A percentile compares a stretch with the other conserved stretches of the same genome.
Conservation (phyloP, 2,797 vertebrate genomes). For the Pitangus sulphuratus region DNA sequence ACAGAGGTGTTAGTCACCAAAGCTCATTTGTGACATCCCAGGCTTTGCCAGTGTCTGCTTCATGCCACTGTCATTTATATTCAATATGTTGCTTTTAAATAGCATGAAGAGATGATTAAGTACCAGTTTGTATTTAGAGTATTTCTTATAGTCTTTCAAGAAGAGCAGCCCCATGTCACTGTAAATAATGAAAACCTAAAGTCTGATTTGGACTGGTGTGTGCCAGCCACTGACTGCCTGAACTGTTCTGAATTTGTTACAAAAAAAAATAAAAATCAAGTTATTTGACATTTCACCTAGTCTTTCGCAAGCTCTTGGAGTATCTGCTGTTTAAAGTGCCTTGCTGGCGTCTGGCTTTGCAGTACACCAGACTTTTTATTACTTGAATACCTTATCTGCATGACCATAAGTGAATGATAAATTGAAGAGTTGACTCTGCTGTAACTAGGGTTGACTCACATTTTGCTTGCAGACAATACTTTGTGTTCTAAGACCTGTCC, state of each 20-base stretch:
- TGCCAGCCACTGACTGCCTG: not conserved
- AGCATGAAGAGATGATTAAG: not conserved
- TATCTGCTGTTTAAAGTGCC: not conserved
- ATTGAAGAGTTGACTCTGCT: conserved; percentile 1
- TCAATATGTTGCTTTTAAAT: not conserved
- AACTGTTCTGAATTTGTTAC: not conserved
- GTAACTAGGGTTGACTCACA: conserved; percentile 20
- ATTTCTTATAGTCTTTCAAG: not conserved
- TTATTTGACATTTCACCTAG: not conserved
- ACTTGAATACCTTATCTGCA: not conserved
- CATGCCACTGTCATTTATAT: not conserved
- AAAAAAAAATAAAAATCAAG: not conserved
- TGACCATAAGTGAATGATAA: conserved; percentile 8
- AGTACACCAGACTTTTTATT: conserved; percentile 14
- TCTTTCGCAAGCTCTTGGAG: not conserved
- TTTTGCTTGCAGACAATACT: conserved; percentile 10
- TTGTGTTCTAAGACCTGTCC: not conserved
- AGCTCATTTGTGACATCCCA: not conserved
- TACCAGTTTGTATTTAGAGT: not conserved
- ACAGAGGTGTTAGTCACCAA: not conserved
- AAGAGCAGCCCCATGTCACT: not conserved
- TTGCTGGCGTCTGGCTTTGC: not conserved
- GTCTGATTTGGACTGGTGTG: not conserved
- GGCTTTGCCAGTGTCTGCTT: not conserved
- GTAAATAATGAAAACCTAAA: not conserved